Conservation (phyloP, 2,888 invertebrate genomes). For the Branchellion lobata region DNA sequence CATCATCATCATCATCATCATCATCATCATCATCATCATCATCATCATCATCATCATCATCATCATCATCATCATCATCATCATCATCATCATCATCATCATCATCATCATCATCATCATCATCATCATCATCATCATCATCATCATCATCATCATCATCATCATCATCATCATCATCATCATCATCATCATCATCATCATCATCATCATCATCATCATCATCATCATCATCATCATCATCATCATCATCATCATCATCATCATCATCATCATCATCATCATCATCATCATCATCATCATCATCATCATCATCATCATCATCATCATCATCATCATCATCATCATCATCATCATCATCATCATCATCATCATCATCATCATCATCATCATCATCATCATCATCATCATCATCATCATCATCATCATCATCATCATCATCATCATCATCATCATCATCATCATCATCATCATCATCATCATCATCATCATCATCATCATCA, state of each 20-base stretch:
- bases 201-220: too few species aligned
- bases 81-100: conserved; percentile 24
- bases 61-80: conserved; percentile 41
- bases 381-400: too few species aligned
- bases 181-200: too few species aligned
- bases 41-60: conserved; percentile 34
- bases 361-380: neutral
- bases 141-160: conserved; percentile 40
- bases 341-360: neutral
- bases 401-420: too few species aligned
- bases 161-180: too few species aligned
- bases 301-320: neutral
- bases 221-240: too few species aligned
- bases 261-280: too few species aligned
- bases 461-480: neutral
- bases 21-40: conserved; percentile 38
- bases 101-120: conserved; percentile 2
- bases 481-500: neutral
- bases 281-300: neutral
- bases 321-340: neutral
- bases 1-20: conserved; percentile 40
- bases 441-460: neutral
- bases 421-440: neutral
- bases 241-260: too few species aligned
- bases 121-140: conserved; percentile 37